phyloP scores from a whole-genome alignment of 2,888 invertebrate species.

The Acleris literana region DNA sequence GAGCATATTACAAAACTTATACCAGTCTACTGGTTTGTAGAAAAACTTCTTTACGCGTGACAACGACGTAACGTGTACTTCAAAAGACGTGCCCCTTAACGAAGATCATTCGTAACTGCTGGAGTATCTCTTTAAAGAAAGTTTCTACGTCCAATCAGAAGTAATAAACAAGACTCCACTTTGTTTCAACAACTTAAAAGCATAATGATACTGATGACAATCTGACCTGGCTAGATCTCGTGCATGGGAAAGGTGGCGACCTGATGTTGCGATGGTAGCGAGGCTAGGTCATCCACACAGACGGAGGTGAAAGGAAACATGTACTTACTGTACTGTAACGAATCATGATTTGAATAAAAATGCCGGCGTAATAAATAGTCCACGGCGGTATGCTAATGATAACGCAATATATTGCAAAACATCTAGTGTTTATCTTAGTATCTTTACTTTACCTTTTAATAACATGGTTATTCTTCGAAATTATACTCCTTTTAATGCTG shows the following conservation, averaged over 20 bases:
- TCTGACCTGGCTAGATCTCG: not conserved
- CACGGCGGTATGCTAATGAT: not conserved
- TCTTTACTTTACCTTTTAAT: not conserved
- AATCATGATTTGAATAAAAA: constrained; percentile 9
- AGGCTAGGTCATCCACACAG: not conserved
- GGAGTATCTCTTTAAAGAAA: too few species aligned
- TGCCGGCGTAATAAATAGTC: not conserved
- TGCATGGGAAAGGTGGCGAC: constrained; percentile 1
- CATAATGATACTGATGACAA: not conserved
- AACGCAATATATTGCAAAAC: not conserved
- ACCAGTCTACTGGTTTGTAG: not conserved
- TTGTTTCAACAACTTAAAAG: not conserved
- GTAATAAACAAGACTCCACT: not conserved
- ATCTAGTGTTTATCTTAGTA: too few species aligned
- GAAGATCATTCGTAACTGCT: not conserved
- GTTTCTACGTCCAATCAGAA: too few species aligned
- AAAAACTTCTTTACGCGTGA: not conserved
- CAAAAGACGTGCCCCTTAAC: not conserved
- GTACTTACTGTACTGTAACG: not conserved
- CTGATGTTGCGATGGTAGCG: not conserved
- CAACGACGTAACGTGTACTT: not conserved
- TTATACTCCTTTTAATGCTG: not conserved
- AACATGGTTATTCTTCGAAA: not conserved
- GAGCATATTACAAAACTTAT: not conserved
- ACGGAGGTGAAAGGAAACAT: constrained; percentile 3